Percentiles rank a stretch among this genome's conserved stretches.
Evolutionary conservation across 1,140 invertebrate species (phyloP).

Genomic region (Lanistes nyassanus): DNA sequence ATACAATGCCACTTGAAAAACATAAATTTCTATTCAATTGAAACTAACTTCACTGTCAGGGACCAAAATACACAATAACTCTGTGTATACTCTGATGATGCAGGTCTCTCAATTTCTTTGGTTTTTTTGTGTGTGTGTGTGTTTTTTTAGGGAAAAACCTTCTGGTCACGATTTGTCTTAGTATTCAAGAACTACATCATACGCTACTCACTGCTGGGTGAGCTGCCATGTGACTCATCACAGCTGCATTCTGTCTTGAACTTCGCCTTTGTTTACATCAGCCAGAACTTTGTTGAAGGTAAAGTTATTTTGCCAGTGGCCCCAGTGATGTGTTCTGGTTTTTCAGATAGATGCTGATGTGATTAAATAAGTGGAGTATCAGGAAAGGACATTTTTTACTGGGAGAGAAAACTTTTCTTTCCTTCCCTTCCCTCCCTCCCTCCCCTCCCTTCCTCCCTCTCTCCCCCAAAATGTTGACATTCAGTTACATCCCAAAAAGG

Average conservation of each 20-base stretch:
- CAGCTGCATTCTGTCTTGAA: slow-evolving; percentile 45
- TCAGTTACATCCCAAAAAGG: no score
- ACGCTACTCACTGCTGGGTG: slow-evolving; percentile 48
- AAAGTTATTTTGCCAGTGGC: slow-evolving; percentile 7
- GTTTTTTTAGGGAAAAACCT: slow-evolving; percentile 45
- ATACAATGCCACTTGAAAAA: no score
- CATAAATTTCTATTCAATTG: no score
- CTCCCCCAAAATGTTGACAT: no score
- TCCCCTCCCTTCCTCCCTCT: slow-evolving; percentile 1
- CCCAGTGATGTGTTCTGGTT: no score
- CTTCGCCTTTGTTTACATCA: slow-evolving; percentile 47
- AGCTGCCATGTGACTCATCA: slow-evolving; percentile 43
- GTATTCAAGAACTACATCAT: slow-evolving; percentile 50
- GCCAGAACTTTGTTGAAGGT: slow-evolving; percentile 52
- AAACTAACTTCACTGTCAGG: no score
- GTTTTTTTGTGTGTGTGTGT: background rate
- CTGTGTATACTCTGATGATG: background rate
- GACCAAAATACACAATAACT: no score
- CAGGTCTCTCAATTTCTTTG: background rate
- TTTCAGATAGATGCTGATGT: no score
- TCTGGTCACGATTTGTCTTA: slow-evolving; percentile 49
- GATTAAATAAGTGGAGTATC: no score
- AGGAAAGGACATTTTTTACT: no score
- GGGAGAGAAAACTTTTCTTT: no score
- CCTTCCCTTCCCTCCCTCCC: slow-evolving; percentile 4